Conservation (phyloP, 64 coral and sea anemone species). For the Pocillopora damicornis region DNA sequence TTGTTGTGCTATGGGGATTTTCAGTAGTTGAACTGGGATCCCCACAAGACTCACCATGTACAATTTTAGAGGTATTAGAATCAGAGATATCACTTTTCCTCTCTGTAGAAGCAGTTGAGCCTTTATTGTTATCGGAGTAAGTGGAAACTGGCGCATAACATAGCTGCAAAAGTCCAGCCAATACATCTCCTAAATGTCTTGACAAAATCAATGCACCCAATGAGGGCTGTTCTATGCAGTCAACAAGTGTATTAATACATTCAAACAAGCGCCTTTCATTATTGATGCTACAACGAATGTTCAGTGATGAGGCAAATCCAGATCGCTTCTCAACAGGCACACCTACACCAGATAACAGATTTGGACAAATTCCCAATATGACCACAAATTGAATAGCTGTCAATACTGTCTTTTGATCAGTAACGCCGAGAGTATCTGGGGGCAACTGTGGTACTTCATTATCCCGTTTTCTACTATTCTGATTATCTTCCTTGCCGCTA, state of each 20-base stretch:
- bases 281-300: slow-evolving; percentile 14
- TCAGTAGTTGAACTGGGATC: not conserved
- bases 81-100: not conserved
- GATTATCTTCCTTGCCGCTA: not conserved
- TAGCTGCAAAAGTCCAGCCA: slow-evolving; percentile 79
- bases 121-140: slow-evolving; percentile 7
- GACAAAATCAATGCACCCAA: slow-evolving; percentile 70
- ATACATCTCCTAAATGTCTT: slow-evolving; percentile 76
- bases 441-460: slow-evolving; percentile 11
- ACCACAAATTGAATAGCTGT: slow-evolving; percentile 76
- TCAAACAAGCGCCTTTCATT: slow-evolving; percentile 59
- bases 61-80: not conserved
- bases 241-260: slow-evolving; percentile 53
- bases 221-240: slow-evolving; percentile 49
- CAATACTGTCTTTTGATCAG: slow-evolving; percentile 67
- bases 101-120: not conserved
- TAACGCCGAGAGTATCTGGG: slow-evolving; percentile 52
- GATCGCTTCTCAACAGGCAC: slow-evolving; percentile 70
- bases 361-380: slow-evolving; percentile 74
- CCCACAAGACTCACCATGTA: not conserved
- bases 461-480: not conserved
- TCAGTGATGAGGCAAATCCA: slow-evolving; percentile 51
- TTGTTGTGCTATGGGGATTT: not conserved
- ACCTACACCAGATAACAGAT: slow-evolving; percentile 74
- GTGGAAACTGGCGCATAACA: slow-evolving; percentile 43